Evolutionary conservation across 2,113 vertebrate species (phyloP).

Genomic region (Rallus limicola): DNA sequence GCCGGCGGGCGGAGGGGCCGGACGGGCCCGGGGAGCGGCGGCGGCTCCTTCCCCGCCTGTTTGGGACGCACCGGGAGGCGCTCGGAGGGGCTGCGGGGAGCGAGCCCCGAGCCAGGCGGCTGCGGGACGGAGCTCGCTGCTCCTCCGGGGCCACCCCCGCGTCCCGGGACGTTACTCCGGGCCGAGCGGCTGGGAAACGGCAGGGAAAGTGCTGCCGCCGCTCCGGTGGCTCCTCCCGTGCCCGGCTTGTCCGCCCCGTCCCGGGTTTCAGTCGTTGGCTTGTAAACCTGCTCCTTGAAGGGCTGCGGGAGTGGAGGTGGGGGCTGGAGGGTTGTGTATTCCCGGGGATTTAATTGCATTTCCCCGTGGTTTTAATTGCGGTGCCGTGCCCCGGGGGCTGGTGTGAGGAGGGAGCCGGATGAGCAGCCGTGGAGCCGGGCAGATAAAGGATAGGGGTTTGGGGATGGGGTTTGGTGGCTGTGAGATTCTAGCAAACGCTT

Average conservation of each 20-base stretch:
- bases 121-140: too few species aligned
- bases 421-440: not conserved
- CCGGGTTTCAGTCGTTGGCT: not conserved
- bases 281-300: not conserved
- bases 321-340: not conserved
- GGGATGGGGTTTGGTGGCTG: not conserved
- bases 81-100: not conserved
- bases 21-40: not conserved
- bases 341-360: not conserved
- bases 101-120: too few species aligned
- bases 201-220: not conserved
- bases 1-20: not conserved
- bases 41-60: not conserved
- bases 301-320: not conserved
- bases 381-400: conserved; percentile 7
- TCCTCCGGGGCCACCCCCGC: too few species aligned
- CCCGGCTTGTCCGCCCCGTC: not conserved
- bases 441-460: conserved; percentile 1
- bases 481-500: not conserved
- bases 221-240: not conserved
- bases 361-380: conserved; percentile 36
- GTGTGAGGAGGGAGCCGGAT: conserved; percentile 29
- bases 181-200: accelerated
- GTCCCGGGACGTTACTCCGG: too few species aligned
- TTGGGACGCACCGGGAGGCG: not conserved